phyloP scores from a whole-genome alignment of 2,888 invertebrate species.

The Harpalus rubripes region DNA sequence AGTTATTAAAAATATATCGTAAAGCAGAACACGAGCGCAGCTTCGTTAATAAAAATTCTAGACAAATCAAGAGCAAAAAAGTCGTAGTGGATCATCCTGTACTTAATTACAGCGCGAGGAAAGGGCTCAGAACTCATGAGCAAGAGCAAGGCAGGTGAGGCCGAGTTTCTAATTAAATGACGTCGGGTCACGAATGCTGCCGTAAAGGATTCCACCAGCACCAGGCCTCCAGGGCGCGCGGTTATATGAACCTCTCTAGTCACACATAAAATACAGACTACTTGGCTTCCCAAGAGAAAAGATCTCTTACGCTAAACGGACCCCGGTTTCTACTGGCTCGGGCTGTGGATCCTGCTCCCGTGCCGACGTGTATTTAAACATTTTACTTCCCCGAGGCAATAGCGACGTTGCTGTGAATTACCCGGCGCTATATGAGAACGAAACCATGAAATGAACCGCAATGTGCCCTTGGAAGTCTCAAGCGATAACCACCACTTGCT shows the following conservation, averaged over 20 bases:
- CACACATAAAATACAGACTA: slow-evolving; percentile 66
- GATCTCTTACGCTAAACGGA: slow-evolving; percentile 62
- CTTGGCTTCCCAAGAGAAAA: slow-evolving; percentile 55
- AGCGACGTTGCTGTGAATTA: slow-evolving; percentile 41
- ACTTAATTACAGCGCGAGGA: slow-evolving; percentile 57
- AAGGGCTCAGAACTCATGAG: background rate
- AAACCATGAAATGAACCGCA: slow-evolving; percentile 38
- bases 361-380: slow-evolving; percentile 61
- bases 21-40: background rate
- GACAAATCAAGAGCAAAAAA: slow-evolving; percentile 56
- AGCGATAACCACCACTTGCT: no score
- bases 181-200: slow-evolving; percentile 57
- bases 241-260: slow-evolving; percentile 66
- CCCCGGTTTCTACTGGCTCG: slow-evolving; percentile 19
- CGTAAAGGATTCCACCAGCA: slow-evolving; percentile 49
- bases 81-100: slow-evolving; percentile 60
- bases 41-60: slow-evolving; percentile 59
- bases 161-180: slow-evolving; percentile 65
- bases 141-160: slow-evolving; percentile 50
- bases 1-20: slow-evolving; percentile 53
- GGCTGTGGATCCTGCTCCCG: background rate
- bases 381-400: slow-evolving; percentile 45
- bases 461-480: background rate
- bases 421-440: slow-evolving; percentile 36
- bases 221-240: slow-evolving; percentile 36